Percentiles rank a stretch among this genome's conserved stretches.
Evolutionary conservation across 2,797 vertebrate species (phyloP).

Genomic region (Vultur gryphus): DNA sequence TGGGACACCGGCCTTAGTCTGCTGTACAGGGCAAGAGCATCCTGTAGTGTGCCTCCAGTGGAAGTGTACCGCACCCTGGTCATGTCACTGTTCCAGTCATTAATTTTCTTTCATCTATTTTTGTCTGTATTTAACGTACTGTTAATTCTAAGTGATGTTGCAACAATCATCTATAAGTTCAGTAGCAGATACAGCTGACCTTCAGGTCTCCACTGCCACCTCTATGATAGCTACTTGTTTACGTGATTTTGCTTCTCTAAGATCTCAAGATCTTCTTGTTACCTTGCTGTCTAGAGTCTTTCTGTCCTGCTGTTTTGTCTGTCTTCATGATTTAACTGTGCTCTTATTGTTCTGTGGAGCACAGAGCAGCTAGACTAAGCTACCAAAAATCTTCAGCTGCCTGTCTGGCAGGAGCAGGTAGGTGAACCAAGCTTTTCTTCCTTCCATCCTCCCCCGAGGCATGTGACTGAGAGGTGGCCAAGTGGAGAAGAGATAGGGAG

Average conservation of each 20-base stretch:
- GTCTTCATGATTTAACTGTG: background rate
- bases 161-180: background rate
- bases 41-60: background rate
- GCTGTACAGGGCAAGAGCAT: background rate
- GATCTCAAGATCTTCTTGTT: background rate
- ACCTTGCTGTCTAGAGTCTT: background rate
- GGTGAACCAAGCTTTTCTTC: background rate
- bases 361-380: background rate
- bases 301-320: background rate
- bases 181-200: background rate
- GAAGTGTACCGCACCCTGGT: background rate
- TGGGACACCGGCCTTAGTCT: background rate
- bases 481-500: background rate
- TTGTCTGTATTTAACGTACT: background rate
- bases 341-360: background rate
- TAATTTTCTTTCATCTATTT: background rate
- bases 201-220: background rate
- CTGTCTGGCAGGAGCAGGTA: background rate
- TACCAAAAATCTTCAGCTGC: background rate
- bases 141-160: background rate
- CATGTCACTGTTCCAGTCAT: background rate
- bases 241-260: background rate
- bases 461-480: background rate
- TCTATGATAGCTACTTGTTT: fast-evolving
- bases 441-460: background rate